Percentiles rank a stretch among this genome's conserved stretches.
These are phyloP conservation scores for Gila orcuttii DNA, from an alignment of 2,113 vertebrate genomes.

Conservation along the genomic window DNA sequence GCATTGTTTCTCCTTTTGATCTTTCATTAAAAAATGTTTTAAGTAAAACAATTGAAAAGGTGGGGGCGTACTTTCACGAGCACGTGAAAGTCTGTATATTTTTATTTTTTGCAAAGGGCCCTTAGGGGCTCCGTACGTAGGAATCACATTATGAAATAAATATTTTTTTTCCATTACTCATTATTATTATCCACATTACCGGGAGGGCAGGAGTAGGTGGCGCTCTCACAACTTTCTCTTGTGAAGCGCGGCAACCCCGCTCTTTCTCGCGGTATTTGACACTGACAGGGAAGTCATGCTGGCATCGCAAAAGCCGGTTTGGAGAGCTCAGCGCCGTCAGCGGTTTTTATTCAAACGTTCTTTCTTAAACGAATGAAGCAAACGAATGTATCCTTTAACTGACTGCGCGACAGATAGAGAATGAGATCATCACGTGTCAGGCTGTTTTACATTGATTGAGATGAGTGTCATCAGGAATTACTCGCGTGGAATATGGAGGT, in stretches of 20 bases:
- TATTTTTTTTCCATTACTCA: no score
- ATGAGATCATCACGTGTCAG: neutral
- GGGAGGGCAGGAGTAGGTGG: neutral
- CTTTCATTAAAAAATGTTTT: no score
- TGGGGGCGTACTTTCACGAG: no score
- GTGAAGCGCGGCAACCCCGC: neutral
- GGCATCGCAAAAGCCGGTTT: conserved; percentile 6
- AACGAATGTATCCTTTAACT: neutral
- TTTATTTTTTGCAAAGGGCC: no score
- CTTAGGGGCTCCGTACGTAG: no score
- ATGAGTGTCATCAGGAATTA: neutral
- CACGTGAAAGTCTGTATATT: no score
- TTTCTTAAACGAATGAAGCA: neutral
- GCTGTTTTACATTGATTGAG: neutral
- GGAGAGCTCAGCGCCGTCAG: neutral
- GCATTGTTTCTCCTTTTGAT: no score
- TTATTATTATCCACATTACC: no score
- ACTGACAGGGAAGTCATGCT: conserved; percentile 7
- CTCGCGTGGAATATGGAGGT: neutral
- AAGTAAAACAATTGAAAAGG: no score
- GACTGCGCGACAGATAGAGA: neutral
- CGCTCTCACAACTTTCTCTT: neutral
- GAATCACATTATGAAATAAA: no score
- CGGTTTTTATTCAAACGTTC: neutral
- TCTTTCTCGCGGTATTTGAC: conserved; percentile 17